Evolutionary conservation across 2,797 vertebrate species (phyloP), one percentile per base, ranked within the genome.

Genomic region (Graptemys geographica): DNA sequence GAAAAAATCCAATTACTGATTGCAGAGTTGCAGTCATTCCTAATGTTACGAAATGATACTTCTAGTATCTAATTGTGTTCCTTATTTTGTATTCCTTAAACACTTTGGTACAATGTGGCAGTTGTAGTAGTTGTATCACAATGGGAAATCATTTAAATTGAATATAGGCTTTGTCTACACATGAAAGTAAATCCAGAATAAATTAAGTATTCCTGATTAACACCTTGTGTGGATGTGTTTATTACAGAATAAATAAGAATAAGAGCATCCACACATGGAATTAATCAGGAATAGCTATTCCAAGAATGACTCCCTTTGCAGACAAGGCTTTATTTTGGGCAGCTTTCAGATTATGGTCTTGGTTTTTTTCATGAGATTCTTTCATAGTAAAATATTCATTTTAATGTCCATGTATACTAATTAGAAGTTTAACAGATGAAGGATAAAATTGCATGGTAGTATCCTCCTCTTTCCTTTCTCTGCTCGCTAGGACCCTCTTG

Each of bases 331-430:
- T 56, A 10, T 25, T 9, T 83, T 95, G 88, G 93, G 89, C 88
- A 96, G 90, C 85, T 86, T 76, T 33, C 62, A 65, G 31, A 65
- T 65, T 65, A 65, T 18, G 7, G 6, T 65, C 57, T 56, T 56
- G 21, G 25, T 93, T 94, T 56, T 93, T 94, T 56, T 83, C 56
- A 89, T 94, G 93, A 90, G 95, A 83, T 92, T 92, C 85, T 90
- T 94, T 86, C 79, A 55, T 87, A 55, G 23, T 23, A 23, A 55
- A 55, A 55, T 55, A 23, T 55, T 55, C 53, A 55, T 55, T 55
- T 55, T 55, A 55, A 55, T 55, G 21, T 23, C 53, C 23, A 55
- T 55, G 16, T 52, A 52, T 52, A 52, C 52, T 18, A 52, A 18
- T 52, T 21, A 55, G 16, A 55, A 21, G 53, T 55, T 55, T 62